Evolutionary conservation across 2,113 vertebrate genomes (phyloP).

Genomic region (Indicator maculatus): DNA sequence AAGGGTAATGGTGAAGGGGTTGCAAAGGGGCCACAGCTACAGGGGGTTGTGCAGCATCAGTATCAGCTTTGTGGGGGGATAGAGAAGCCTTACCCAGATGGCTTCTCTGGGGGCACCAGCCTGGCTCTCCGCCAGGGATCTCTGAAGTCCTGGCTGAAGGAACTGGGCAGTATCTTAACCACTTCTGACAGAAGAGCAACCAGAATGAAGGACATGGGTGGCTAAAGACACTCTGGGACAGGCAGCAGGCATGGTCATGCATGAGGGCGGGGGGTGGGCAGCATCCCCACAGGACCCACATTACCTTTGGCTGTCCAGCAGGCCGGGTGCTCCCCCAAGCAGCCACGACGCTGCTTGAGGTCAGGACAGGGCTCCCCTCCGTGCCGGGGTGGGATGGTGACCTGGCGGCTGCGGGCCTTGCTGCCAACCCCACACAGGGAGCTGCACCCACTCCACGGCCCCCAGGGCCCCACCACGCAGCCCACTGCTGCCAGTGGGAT

Average conservation of each 20-base stretch:
- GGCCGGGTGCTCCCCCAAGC: conserved; percentile 78
- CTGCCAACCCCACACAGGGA: conserved; percentile 83
- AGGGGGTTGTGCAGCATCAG: neutral
- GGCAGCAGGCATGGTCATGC: neutral
- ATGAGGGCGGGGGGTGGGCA: neutral
- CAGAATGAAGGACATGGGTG: neutral
- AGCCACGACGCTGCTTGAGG: conserved; percentile 87
- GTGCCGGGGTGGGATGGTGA: conserved; percentile 80
- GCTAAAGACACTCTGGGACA: rapidly evolving
- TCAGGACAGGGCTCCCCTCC: conserved; percentile 86
- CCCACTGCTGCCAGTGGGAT: conserved; percentile 75
- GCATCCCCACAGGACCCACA: rapidly evolving
- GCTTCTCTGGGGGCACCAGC: conserved; percentile 75
- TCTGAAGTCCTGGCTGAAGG: conserved; percentile 84
- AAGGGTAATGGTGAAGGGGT: neutral
- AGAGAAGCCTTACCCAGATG: conserved; percentile 72
- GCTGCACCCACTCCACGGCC: conserved; percentile 84
- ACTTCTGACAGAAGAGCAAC: conserved; percentile 74
- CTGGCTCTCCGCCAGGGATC: conserved; percentile 83
- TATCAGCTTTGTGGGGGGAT: neutral
- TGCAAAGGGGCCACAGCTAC: neutral
- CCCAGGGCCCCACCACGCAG: conserved; percentile 84
- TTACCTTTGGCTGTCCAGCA: conserved; percentile 82
- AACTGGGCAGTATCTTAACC: conserved; percentile 83
- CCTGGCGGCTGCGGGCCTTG: conserved; percentile 82